These are phyloP conservation scores for Gastracanthus pulcherrimus DNA, from an alignment of 2,888 invertebrate genomes.

Conservation along the genomic window DNA sequence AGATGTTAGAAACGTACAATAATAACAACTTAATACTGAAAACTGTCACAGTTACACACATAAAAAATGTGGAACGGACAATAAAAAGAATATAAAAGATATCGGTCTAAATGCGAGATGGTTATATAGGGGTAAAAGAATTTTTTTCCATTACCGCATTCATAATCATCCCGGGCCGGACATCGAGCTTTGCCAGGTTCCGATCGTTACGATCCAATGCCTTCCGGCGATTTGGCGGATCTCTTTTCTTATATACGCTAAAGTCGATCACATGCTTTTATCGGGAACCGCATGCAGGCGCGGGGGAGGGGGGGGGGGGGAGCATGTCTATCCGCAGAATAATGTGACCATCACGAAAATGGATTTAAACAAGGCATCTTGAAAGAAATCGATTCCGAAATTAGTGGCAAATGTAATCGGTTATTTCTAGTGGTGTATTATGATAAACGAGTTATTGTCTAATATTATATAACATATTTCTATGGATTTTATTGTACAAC, in stretches of 20 bases:
- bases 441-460: no score
- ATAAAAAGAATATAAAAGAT: not conserved
- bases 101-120: not conserved
- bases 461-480: not conserved
- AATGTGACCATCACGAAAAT: slow-evolving; percentile 27
- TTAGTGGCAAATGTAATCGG: no score
- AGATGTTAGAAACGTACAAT: no score
- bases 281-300: slow-evolving; percentile 25
- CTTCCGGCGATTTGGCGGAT: slow-evolving; percentile 51
- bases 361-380: slow-evolving; percentile 37
- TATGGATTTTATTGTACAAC: no score
- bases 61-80: not conserved
- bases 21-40: no score
- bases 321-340: not conserved
- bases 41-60: not conserved
- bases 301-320: no score
- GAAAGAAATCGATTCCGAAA: slow-evolving; percentile 10
- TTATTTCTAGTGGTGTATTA: no score
- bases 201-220: slow-evolving; percentile 47
- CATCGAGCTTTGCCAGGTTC: slow-evolving; percentile 47
- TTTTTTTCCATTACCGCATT: slow-evolving; percentile 43
- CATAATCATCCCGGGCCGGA: slow-evolving; percentile 43
- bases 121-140: not conserved
- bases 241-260: slow-evolving; percentile 5
- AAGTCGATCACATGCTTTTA: slow-evolving; percentile 38